A percentile compares a stretch with the other conserved stretches of the same genome.
These are phyloP conservation scores for Eilema sororculum DNA, from an alignment of 2,888 invertebrate species.

Conservation along the genomic window DNA sequence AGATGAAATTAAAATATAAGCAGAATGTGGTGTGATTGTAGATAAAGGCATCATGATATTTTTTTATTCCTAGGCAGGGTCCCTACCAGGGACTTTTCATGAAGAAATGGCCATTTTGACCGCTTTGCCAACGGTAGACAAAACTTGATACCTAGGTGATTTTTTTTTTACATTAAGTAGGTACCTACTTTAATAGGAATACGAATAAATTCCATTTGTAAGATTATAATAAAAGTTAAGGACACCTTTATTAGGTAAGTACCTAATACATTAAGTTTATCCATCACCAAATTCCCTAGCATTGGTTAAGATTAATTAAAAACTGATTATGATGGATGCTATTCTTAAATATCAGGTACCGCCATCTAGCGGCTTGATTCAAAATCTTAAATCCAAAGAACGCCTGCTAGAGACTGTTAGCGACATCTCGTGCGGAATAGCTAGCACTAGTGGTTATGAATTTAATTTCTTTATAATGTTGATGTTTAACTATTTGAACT, in stretches of 20 bases:
- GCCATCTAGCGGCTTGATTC: background rate
- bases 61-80: background rate
- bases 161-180: background rate
- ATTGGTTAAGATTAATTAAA: background rate
- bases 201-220: background rate
- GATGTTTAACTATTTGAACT: background rate
- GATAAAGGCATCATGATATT: background rate
- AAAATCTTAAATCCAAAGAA: background rate
- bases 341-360: background rate
- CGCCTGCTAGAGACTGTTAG: background rate
- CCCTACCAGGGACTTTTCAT: background rate
- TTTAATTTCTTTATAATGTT: background rate
- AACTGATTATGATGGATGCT: background rate
- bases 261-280: too few relatives aligned
- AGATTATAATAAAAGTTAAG: background rate
- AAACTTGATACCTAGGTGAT: too few relatives aligned
- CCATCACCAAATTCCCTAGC: background rate
- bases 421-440: background rate
- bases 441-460: background rate
- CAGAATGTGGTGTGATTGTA: background rate
- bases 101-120: background rate
- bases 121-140: background rate
- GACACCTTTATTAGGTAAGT: too few relatives aligned
- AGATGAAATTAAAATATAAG: background rate
- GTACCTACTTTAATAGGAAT: background rate